Percentiles rank a stretch among this genome's conserved stretches.
Evolutionary conservation across 1,140 invertebrate genomes (phyloP).

Genomic region (Eupristina koningsbergeri): DNA sequence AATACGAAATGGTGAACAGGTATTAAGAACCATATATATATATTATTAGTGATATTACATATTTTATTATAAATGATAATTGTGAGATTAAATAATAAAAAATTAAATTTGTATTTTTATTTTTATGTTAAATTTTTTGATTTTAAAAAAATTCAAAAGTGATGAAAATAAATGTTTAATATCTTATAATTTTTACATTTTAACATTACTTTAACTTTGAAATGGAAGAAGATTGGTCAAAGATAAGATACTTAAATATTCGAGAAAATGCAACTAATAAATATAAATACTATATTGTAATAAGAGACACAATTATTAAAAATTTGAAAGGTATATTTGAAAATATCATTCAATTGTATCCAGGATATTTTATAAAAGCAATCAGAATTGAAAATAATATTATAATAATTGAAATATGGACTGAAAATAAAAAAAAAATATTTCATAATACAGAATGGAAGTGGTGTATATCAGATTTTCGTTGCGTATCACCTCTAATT

Average conservation of each 20-base stretch:
- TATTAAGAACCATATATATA: not conserved
- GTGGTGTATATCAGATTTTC: conserved; percentile 62
- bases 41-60: not conserved
- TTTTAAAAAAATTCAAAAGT: not conserved
- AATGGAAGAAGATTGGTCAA: conserved; percentile 39
- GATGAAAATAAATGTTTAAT: not conserved
- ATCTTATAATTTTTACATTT: not conserved
- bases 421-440: conserved; percentile 52
- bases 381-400: conserved; percentile 56
- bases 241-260: conserved; percentile 10
- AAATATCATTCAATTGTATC: conserved; percentile 57
- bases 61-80: too few relatives aligned
- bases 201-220: conserved; percentile 7
- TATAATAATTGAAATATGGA: conserved; percentile 54
- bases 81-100: too few relatives aligned
- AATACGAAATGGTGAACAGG: not conserved
- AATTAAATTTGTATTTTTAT: too few relatives aligned
- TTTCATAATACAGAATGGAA: conserved; percentile 67
- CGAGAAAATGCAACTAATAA: conserved; percentile 30
- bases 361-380: conserved; percentile 63
- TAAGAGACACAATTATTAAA: conserved; percentile 58
- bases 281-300: conserved; percentile 58
- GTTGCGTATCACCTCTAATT: conserved; percentile 64
- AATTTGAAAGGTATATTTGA: conserved; percentile 58
- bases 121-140: not conserved